Evolutionary conservation across 2,113 vertebrate species (phyloP).

Genomic region (Sterna hirundo): DNA sequence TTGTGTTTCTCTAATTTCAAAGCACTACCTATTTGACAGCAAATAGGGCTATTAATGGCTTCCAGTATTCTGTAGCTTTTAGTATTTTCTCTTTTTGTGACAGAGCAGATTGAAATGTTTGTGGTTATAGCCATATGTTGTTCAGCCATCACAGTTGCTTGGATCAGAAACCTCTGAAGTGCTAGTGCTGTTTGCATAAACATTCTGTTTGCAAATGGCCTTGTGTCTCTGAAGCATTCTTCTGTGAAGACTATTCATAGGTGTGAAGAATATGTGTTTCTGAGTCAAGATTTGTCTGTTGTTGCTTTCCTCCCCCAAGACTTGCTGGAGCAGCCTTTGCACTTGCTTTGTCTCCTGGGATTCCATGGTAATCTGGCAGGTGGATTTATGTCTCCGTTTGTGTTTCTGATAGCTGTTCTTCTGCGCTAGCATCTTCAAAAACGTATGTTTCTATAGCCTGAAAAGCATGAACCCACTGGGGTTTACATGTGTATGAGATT

Average conservation of each 20-base stretch:
- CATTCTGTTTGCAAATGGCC: background rate
- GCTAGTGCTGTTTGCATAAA: background rate
- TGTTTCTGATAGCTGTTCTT: background rate
- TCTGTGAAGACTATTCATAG: background rate
- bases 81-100: background rate
- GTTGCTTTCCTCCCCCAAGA: background rate
- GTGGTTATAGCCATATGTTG: background rate
- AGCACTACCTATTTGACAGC: background rate
- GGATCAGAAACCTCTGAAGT: background rate
- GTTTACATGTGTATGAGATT: accelerated
- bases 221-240: background rate
- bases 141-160: background rate
- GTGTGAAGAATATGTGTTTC: background rate
- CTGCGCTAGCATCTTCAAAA: background rate
- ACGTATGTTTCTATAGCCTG: background rate
- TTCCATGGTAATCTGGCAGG: background rate
- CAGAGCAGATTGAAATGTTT: background rate
- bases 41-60: background rate
- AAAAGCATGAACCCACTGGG: background rate
- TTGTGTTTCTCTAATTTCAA: background rate
- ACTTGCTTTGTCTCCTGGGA: background rate
- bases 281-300: background rate
- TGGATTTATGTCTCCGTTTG: background rate
- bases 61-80: background rate
- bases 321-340: background rate